Conservation (phyloP, 2,888 invertebrate species). For the Taphrorychus bicolor region DNA sequence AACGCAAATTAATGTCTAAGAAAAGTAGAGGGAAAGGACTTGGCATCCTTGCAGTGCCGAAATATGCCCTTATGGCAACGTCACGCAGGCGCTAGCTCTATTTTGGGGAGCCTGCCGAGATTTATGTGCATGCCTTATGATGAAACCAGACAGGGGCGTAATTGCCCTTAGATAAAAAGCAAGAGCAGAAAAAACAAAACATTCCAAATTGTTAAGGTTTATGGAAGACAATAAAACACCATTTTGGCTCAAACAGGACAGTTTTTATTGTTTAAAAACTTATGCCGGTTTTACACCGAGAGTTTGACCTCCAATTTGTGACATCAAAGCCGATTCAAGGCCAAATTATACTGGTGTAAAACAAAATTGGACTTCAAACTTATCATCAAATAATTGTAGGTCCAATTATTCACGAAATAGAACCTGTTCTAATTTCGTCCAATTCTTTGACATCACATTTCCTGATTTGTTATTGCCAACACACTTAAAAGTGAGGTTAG, state of each 20-base stretch:
- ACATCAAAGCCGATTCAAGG: too few relatives aligned
- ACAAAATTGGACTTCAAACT: too few relatives aligned
- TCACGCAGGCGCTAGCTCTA: conserved; percentile 33
- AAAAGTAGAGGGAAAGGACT: neutral
- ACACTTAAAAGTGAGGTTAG: too few relatives aligned
- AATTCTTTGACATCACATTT: too few relatives aligned
- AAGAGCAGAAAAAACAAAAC: too few relatives aligned
- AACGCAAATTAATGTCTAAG: neutral
- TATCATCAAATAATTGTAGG: too few relatives aligned
- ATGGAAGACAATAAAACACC: too few relatives aligned
- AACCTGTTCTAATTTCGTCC: too few relatives aligned
- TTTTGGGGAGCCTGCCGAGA: conserved; percentile 17
- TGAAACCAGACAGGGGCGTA: neutral
- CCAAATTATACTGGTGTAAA: too few relatives aligned
- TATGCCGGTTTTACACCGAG: neutral
- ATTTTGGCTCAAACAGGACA: neutral
- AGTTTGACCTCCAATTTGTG: too few relatives aligned
- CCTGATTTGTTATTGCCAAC: too few relatives aligned
- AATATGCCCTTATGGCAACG: conserved; percentile 31
- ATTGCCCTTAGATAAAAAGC: neutral
- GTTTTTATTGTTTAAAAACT: neutral
- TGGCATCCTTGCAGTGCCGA: conserved; percentile 13
- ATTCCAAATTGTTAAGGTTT: neutral
- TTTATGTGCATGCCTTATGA: neutral
- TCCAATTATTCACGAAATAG: too few relatives aligned